phyloP scores from a whole-genome alignment of 2,797 vertebrate species.

The Thamnophis elegans region DNA sequence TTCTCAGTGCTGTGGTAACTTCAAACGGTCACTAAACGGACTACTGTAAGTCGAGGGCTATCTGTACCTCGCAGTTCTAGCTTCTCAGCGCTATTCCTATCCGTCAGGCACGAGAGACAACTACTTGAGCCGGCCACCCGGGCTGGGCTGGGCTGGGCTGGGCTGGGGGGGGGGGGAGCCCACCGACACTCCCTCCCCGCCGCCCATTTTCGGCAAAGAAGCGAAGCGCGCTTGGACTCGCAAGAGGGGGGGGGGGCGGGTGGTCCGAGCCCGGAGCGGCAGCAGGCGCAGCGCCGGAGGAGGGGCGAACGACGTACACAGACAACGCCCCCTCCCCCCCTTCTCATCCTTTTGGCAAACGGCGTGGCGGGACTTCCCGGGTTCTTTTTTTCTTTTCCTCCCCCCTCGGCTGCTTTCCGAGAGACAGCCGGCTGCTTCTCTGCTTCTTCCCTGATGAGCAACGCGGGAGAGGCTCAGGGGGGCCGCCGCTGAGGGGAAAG shows the following conservation, averaged over 20 bases:
- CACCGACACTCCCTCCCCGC: not conserved
- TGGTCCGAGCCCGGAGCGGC: constrained; percentile 7
- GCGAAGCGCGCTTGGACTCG: not conserved
- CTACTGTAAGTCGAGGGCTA: not conserved
- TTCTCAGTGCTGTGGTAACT: not conserved
- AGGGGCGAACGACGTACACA: not conserved
- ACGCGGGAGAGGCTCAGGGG: not conserved
- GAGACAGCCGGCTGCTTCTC: not conserved
- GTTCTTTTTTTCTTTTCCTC: not conserved
- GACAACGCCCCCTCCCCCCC: not conserved
- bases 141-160: not conserved
- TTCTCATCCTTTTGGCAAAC: not conserved
- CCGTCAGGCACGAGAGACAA: not conserved
- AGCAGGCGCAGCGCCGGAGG: not conserved
- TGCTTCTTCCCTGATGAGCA: not conserved
- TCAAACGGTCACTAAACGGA: not conserved
- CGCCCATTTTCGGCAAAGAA: not conserved
- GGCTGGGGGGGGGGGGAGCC: not conserved
- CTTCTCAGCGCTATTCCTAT: not conserved
- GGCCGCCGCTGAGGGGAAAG: not conserved
- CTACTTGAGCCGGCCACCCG: constrained; percentile 35
- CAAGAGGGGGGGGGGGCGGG: not conserved
- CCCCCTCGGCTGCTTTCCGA: not conserved
- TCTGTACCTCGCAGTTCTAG: not conserved
- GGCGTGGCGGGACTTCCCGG: not conserved